Evolutionary conservation across 2,797 vertebrate species (phyloP).

Genomic region (Hippopotamyrus pictus): DNA sequence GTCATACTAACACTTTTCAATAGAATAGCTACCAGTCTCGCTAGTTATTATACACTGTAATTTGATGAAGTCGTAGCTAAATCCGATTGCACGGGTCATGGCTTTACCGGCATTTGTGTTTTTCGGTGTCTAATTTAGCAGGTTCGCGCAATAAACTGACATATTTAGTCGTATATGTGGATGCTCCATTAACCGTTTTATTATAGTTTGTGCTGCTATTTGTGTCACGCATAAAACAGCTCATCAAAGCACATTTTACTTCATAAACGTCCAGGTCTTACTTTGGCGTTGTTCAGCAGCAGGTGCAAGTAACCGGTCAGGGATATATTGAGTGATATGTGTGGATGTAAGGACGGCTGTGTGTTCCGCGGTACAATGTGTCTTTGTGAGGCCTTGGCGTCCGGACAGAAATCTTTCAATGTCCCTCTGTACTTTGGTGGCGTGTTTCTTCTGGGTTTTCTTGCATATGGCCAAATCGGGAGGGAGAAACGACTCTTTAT

Average conservation of each 20-base stretch:
- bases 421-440: conserved; percentile 15
- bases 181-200: not conserved
- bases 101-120: conserved; percentile 27
- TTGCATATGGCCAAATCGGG: not conserved
- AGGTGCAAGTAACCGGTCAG: conserved; percentile 7
- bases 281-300: not conserved
- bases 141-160: not conserved
- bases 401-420: conserved; percentile 42
- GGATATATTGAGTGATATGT: conserved; percentile 17
- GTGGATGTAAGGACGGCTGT: conserved; percentile 39
- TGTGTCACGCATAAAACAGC: not conserved
- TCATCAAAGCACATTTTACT: not conserved
- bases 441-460: conserved; percentile 11
- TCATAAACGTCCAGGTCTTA: not conserved
- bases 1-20: not conserved
- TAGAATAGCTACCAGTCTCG: conserved; percentile 31
- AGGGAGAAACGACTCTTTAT: conserved; percentile 10
- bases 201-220: not conserved
- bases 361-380: conserved; percentile 57
- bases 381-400: conserved; percentile 59
- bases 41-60: conserved; percentile 40
- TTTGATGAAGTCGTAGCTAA: conserved; percentile 50
- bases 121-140: not conserved
- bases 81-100: conserved; percentile 52
- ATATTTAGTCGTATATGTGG: conserved; percentile 12